These are phyloP conservation scores for Strigops habroptila DNA, from an alignment of 2,113 vertebrate genomes.

Conservation along the genomic window DNA sequence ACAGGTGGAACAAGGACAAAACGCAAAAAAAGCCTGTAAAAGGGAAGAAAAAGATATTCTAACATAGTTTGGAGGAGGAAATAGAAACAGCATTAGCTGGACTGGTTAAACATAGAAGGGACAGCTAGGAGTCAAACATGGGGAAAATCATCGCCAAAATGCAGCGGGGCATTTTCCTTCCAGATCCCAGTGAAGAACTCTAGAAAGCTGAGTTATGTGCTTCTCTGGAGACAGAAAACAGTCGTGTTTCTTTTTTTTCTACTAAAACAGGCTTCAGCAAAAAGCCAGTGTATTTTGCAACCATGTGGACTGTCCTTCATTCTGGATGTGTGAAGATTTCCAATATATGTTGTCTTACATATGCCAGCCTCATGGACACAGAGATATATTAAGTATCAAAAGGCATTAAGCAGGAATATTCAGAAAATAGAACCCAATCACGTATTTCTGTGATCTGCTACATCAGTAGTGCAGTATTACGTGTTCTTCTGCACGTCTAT, in stretches of 20 bases:
- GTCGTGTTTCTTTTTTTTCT: neutral
- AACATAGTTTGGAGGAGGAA: neutral
- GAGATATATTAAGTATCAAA: neutral
- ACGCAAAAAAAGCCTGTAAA: neutral
- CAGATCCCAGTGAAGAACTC: neutral
- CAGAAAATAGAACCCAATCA: neutral
- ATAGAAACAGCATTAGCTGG: neutral
- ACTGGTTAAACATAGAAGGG: neutral
- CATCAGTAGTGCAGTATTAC: neutral
- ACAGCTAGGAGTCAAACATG: neutral
- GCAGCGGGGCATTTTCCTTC: neutral
- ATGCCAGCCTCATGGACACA: too few species aligned
- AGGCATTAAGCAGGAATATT: neutral
- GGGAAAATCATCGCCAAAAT: neutral
- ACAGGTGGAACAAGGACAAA: neutral
- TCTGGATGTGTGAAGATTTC: neutral
- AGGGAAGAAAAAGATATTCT: neutral
- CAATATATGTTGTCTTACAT: neutral
- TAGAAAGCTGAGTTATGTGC: neutral
- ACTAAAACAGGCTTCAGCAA: neutral
- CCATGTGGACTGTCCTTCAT: accelerated
- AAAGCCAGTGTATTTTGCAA: neutral
- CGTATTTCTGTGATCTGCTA: neutral
- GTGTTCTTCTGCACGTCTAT: neutral
- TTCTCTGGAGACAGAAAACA: neutral